Base-by-base conservation (phyloP, 2,888 invertebrate genomes). In the Orthosia incerta region DNA sequence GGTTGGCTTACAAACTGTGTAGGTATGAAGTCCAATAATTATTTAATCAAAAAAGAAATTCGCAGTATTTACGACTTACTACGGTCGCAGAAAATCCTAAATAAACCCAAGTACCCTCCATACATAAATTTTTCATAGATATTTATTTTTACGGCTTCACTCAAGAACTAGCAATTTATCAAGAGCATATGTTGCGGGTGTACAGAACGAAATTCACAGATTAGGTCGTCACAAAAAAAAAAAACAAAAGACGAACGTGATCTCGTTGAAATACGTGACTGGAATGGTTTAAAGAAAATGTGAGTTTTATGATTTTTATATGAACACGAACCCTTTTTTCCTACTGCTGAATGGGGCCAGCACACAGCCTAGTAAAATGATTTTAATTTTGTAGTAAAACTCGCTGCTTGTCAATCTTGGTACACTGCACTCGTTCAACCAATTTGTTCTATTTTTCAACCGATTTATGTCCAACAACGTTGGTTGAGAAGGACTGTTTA, bases 81-180 rank as follows among this genome's bases (percentile, higher is more conserved):
- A 55, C 57, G 65, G 48, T 60, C 69, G 63, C 45, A 70, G 56
- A 59, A 79, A 62, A 73, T 65, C 64, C 79, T 82, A 83, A 82
- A 86, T 76, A 80, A 87, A 84, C 80, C 86, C 73, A 85, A 48
- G 87, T 89, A n/a, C n/a, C n/a, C 87, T 86, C 84, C 83, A 86
- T 86, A 88, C 87, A 92, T 92, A 88, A 93, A 92, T 93, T 92
- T 93, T 92, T 93, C 90, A 92, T 91, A 90, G 88, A 91, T 87
- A 90, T 90, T 91, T 90, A 87, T 88, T 76, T 87, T 85, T 85
- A 84, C 79, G 86, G 85, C 80, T 85, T 83, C 81, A 71, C 68
- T 87, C 85, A 87, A 87, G 88, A 90, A 90, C 88, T 88, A 80
- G 89, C 92, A 88, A 95, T 95, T 93, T 93, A 93, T 95, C 94